Evolutionary conservation across 2,888 invertebrate species (phyloP).

Genomic region (Teleiodes luculella): DNA sequence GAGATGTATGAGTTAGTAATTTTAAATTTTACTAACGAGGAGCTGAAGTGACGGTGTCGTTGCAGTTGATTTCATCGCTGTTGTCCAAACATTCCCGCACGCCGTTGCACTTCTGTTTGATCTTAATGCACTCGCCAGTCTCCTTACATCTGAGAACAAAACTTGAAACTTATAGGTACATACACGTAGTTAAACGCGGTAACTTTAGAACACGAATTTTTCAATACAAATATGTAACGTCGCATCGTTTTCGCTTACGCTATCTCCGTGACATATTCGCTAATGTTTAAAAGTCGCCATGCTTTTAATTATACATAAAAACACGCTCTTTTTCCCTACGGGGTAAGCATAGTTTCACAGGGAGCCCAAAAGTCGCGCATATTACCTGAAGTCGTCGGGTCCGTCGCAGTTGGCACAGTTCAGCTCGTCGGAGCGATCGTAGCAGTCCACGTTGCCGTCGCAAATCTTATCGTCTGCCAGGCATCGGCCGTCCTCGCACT

Average conservation of each 20-base stretch:
- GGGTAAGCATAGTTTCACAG: too few species aligned
- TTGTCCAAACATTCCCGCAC: slow-evolving; percentile 76
- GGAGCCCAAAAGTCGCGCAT: too few species aligned
- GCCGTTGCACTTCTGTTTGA: slow-evolving; percentile 75
- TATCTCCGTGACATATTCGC: background rate
- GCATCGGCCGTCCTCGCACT: slow-evolving; percentile 80
- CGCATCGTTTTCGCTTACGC: background rate
- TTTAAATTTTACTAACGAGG: slow-evolving; percentile 37
- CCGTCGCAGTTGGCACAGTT: slow-evolving; percentile 52
- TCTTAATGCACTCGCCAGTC: slow-evolving; percentile 69
- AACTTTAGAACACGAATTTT: too few species aligned
- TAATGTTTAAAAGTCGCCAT: background rate
- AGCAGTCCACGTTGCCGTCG: slow-evolving; percentile 78
- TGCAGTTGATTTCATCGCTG: slow-evolving; percentile 76
- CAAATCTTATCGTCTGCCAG: slow-evolving; percentile 79
- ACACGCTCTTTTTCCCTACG: too few species aligned
- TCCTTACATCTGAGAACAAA: slow-evolving; percentile 57
- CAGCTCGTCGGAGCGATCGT: slow-evolving; percentile 79
- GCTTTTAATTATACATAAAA: too few species aligned
- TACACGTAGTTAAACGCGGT: too few species aligned
- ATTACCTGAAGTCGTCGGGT: slow-evolving; percentile 64
- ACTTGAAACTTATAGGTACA: slow-evolving; percentile 11
- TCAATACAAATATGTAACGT: background rate
- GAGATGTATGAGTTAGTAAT: too few species aligned
- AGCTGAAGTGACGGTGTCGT: slow-evolving; percentile 51